phyloP scores from a whole-genome alignment of 2,797 vertebrate species.

The Hyperoplus immaculatus region DNA sequence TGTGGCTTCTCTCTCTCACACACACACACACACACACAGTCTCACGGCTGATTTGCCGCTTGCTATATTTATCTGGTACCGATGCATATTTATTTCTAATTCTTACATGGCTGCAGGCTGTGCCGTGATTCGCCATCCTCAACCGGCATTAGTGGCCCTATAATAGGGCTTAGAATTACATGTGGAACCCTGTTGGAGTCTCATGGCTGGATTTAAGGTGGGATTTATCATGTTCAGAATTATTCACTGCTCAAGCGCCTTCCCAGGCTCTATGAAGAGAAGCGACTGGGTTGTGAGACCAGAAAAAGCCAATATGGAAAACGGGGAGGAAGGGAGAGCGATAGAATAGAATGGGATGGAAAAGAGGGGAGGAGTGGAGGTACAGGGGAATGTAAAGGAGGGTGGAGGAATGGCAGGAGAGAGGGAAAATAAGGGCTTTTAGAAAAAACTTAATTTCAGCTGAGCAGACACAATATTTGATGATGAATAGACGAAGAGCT shows the following conservation, averaged over 20 bases:
- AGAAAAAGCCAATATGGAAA: slow-evolving; percentile 79
- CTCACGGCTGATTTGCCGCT: slow-evolving; percentile 86
- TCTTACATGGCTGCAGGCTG: slow-evolving; percentile 88
- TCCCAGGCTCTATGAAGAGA: slow-evolving; percentile 79
- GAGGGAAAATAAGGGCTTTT: slow-evolving; percentile 65
- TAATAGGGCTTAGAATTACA: slow-evolving; percentile 90
- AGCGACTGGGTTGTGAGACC: slow-evolving; percentile 76
- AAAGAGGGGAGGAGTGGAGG: slow-evolving; percentile 63
- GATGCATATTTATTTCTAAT: slow-evolving; percentile 91
- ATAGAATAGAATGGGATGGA: slow-evolving; percentile 72
- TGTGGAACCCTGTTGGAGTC: slow-evolving; percentile 87
- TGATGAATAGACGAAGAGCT: slow-evolving; percentile 54
- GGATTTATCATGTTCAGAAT: slow-evolving; percentile 89
- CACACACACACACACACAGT: slow-evolving; percentile 64
- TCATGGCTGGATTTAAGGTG: slow-evolving; percentile 87
- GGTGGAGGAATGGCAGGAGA: slow-evolving; percentile 43
- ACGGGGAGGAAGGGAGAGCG: slow-evolving; percentile 61
- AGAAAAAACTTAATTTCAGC: slow-evolving; percentile 76
- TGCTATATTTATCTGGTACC: slow-evolving; percentile 89
- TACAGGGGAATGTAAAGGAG: slow-evolving; percentile 52
- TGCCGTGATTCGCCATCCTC: slow-evolving; percentile 87
- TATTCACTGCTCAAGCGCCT: slow-evolving; percentile 83
- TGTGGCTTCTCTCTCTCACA: slow-evolving; percentile 68
- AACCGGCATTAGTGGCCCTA: slow-evolving; percentile 86
- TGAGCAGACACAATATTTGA: slow-evolving; percentile 76